Evolutionary conservation across 2,888 invertebrate species (phyloP), one percentile per base, ranked within the genome.

Genomic region (Erebia palarica): DNA sequence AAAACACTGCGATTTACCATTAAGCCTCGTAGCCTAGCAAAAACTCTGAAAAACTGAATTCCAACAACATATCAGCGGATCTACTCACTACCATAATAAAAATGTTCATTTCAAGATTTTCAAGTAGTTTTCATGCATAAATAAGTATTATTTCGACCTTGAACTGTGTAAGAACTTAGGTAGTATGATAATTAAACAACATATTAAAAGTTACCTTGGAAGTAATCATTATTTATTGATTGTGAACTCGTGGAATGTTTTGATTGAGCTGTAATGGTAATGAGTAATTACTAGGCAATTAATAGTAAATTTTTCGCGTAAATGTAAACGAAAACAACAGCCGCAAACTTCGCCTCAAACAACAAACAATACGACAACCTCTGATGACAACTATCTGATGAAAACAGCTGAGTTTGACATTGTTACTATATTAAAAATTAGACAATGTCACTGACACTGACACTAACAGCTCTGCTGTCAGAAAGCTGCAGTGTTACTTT

Each of bases 161-260:
- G 21, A 44, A 42, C 27, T 42, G 27, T 1, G n/a, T 9, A 55
- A 42, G 16, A 61, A 55, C 10, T 21, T 36, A 14, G 36, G 51
- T 58, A 61, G 18, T 51, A 63, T 44, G 8, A 7, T 47, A 27
- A 27, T 27, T 27, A 61, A 27, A 16, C 47, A 14, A 60, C 49
- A 14, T 53, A 42, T 8, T 42, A 60, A 13, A 51, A 61, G 49
- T 14, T 74, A 79, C 79, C 77, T 79, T 78, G 3, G 78, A 77
- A 49, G 75, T 71, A 16, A 78, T 65, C 79, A 79, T 79, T 16
- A n/a, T 13, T 60, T 27, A 18, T 57, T 16, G 18, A 14, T 49
- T 27, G 57, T 8, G 36, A n/a, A 10, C 18, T 44, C 49, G 8
- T 3, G 27, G 49, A 63, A 63, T 63, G n/a, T 16, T 44, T 11